Evolutionary conservation across 2,113 vertebrate genomes (phyloP).

Genomic region (Hydrolagus affinis): DNA sequence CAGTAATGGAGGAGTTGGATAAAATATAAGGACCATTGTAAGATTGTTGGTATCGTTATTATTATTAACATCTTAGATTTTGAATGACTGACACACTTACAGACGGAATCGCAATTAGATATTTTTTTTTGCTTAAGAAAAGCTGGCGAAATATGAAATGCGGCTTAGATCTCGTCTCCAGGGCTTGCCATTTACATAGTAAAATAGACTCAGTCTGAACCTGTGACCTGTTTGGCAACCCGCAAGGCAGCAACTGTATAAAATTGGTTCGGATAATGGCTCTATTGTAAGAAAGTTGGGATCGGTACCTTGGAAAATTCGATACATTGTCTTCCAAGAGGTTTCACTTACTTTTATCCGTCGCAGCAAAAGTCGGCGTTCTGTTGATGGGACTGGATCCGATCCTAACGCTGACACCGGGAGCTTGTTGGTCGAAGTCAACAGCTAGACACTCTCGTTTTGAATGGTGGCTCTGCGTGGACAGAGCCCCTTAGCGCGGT

Average conservation of each 20-base stretch:
- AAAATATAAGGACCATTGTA: no score
- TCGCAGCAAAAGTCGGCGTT: not conserved
- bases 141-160: not conserved
- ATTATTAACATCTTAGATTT: not conserved
- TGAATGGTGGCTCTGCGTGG: no score
- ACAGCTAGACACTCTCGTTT: not conserved
- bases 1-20: no score
- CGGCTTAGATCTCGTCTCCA: not conserved
- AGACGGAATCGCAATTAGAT: not conserved
- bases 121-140: not conserved
- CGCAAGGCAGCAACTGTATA: not conserved
- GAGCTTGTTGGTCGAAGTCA: not conserved
- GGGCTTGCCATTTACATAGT: not conserved
- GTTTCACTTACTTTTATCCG: not conserved
- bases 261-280: not conserved
- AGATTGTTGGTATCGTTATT: no score
- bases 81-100: not conserved
- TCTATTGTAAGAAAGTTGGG: not conserved
- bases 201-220: conserved; percentile 21
- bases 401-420: not conserved
- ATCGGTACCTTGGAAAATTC: not conserved
- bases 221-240: conserved; percentile 6
- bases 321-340: not conserved
- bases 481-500: no score
- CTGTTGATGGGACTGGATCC: not conserved